Conservation (phyloP, 2,888 invertebrate genomes). For the Harpalus rufipes region DNA sequence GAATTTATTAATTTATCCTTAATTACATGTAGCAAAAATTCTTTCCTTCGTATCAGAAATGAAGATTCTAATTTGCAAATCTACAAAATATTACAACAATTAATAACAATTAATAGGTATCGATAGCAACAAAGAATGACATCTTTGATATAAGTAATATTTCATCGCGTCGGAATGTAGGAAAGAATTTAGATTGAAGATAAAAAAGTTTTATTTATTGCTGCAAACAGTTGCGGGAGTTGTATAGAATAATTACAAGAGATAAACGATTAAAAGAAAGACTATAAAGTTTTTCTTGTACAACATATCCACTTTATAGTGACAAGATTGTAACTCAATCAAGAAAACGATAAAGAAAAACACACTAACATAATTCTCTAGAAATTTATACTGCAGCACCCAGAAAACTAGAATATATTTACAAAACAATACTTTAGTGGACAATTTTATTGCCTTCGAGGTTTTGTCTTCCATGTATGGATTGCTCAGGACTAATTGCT, state of each 20-base stretch:
- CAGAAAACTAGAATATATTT: not conserved
- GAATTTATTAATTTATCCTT: too few relatives aligned
- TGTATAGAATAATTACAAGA: not conserved
- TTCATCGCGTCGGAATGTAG: too few relatives aligned
- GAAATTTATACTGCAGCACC: not conserved
- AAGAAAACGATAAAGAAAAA: not conserved
- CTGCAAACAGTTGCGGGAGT: not conserved
- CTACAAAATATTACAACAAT: too few relatives aligned
- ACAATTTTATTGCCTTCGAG: not conserved
- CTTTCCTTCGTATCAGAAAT: too few relatives aligned
- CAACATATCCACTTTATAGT: not conserved
- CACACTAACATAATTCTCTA: not conserved
- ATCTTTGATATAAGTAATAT: too few relatives aligned
- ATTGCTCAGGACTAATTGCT: slow-evolving; percentile 1
- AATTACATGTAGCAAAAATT: too few relatives aligned
- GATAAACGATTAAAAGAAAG: not conserved
- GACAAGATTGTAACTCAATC: slow-evolving; percentile 9
- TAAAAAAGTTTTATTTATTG: not conserved
- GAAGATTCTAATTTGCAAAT: too few relatives aligned
- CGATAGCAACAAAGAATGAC: too few relatives aligned
- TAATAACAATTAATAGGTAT: too few relatives aligned
- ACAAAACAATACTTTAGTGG: not conserved
- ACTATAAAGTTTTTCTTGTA: not conserved
- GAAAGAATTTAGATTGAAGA: not conserved
- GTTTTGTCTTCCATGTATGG: not conserved